Evolutionary conservation across 1,140 invertebrate genomes (phyloP).

Genomic region (Pogonognathellus flavescens): DNA sequence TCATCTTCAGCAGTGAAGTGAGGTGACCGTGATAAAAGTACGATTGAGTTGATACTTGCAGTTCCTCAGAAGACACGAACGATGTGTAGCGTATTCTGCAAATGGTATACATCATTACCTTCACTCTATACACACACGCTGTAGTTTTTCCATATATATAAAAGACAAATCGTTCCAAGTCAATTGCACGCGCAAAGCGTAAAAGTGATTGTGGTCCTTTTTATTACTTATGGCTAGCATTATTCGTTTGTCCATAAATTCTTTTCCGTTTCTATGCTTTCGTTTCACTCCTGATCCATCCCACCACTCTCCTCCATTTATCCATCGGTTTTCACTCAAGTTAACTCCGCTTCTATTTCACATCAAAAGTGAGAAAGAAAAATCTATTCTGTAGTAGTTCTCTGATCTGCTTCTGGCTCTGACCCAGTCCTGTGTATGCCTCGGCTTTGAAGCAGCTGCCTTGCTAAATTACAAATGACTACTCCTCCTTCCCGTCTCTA

Average conservation of each 20-base stretch:
- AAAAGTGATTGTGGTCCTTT: conserved; percentile 46
- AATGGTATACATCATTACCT: neutral
- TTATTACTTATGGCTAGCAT: conserved; percentile 39
- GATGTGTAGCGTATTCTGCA: neutral
- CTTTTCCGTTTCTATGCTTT: conserved; percentile 23
- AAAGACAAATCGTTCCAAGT: conserved; percentile 30
- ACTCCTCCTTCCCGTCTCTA: conserved; percentile 25
- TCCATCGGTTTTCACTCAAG: conserved; percentile 38
- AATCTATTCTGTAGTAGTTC: neutral
- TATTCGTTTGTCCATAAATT: conserved; percentile 36
- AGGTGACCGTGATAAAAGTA: conserved; percentile 31
- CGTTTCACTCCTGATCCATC: conserved; percentile 14
- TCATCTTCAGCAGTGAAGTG: neutral
- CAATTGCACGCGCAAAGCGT: conserved; percentile 46
- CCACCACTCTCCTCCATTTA: conserved; percentile 39
- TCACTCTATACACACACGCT: neutral
- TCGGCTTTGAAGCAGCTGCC: conserved; percentile 17
- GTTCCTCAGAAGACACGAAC: neutral
- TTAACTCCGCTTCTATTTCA: conserved; percentile 36
- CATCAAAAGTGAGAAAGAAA: conserved; percentile 18
- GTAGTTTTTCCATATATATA: neutral
- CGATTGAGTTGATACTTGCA: conserved; percentile 12
- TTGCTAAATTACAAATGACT: conserved; percentile 52
- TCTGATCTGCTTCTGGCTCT: neutral
- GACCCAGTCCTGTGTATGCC: neutral